These are phyloP conservation scores for Scatophagus argus DNA, from an alignment of 2,113 vertebrate species.

Conservation along the genomic window DNA sequence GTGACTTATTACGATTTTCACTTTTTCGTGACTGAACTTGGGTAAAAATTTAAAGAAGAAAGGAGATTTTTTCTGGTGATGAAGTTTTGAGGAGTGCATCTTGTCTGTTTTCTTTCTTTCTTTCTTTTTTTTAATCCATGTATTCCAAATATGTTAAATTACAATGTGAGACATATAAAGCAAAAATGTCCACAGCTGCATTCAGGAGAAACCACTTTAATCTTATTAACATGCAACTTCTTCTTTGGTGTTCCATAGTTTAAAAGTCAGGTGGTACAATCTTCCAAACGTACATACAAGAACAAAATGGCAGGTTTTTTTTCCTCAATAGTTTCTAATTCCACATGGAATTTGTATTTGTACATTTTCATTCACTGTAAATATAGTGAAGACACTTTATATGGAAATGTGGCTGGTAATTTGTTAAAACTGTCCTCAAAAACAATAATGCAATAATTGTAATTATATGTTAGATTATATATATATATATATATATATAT, in stretches of 20 bases:
- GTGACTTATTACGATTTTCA: no score
- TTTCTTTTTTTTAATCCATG: no score
- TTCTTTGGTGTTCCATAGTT: constrained; percentile 34
- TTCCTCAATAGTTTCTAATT: neutral
- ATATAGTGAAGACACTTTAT: neutral
- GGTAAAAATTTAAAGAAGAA: no score
- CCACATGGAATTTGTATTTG: neutral
- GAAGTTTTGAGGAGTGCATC: no score
- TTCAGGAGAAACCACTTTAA: neutral
- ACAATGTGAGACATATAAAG: neutral
- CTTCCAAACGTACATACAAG: constrained; percentile 13
- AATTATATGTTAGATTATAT: neutral
- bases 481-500: no score
- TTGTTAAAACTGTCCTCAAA: neutral
- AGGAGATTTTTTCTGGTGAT: no score
- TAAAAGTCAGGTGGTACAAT: constrained; percentile 22
- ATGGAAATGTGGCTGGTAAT: neutral
- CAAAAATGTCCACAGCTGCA: neutral
- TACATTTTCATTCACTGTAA: neutral
- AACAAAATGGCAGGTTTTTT: neutral
- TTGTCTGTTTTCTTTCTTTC: no score
- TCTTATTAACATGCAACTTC: constrained; percentile 51
- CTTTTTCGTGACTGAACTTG: no score
- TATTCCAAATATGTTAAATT: neutral
- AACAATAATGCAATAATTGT: neutral